These are phyloP conservation scores for Lepus americanus DNA, from an alignment of 2,113 vertebrate genomes.

Conservation along the genomic window DNA sequence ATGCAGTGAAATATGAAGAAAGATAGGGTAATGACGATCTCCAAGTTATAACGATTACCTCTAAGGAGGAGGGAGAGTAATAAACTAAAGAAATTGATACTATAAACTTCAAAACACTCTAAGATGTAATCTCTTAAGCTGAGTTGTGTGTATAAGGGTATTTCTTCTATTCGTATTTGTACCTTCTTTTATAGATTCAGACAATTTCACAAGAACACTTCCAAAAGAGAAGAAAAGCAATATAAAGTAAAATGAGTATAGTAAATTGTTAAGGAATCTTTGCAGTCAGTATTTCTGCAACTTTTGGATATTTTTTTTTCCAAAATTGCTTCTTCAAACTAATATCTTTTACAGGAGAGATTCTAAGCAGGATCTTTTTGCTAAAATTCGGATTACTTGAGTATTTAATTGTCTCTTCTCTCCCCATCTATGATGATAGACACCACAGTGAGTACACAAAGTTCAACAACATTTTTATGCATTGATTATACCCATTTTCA, in stretches of 20 bases:
- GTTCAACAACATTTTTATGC: background rate
- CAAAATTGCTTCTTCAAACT: background rate
- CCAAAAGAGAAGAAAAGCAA: background rate
- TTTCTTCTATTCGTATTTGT: background rate
- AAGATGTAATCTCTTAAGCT: background rate
- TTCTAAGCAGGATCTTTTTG: background rate
- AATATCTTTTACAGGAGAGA: background rate
- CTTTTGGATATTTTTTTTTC: background rate
- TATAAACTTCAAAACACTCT: constrained; percentile 2
- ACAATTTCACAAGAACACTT: background rate
- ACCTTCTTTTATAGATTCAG: background rate
- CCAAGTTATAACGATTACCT: background rate
- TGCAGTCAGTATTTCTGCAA: background rate
- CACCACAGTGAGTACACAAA: background rate
- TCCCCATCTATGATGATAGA: background rate
- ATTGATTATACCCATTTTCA: background rate
- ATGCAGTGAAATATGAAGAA: background rate
- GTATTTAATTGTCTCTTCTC: background rate
- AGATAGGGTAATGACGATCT: background rate
- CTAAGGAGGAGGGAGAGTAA: background rate
- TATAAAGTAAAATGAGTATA: background rate
- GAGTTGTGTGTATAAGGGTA: background rate
- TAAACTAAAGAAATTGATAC: background rate
- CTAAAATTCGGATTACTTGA: background rate
- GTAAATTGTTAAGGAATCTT: background rate